Evolutionary conservation across 1,140 invertebrate genomes (phyloP).

Genomic region (Aphidius gifuensis): DNA sequence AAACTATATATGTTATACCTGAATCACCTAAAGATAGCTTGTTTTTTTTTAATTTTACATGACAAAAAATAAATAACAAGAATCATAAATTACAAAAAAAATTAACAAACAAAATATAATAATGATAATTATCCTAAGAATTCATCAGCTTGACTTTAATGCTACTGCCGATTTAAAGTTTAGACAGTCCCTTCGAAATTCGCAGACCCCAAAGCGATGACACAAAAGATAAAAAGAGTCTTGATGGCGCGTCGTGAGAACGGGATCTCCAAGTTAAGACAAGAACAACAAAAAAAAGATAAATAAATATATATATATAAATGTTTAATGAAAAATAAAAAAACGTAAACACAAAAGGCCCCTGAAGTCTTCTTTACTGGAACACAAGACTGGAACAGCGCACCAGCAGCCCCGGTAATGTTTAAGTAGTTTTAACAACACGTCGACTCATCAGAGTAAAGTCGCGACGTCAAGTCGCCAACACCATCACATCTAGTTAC

Average conservation of each 20-base stretch:
- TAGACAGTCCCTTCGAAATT: too few relatives aligned
- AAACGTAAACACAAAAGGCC: not conserved
- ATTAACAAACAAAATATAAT: too few relatives aligned
- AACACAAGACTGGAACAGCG: not conserved
- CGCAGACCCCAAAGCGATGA: not conserved
- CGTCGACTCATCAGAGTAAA: slow-evolving; percentile 2
- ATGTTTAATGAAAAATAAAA: not conserved
- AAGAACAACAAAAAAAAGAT: too few relatives aligned
- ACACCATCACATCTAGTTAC: slow-evolving; percentile 7
- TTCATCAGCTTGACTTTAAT: too few relatives aligned
- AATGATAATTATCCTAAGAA: too few relatives aligned
- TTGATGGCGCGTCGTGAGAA: not conserved
- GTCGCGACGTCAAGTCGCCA: slow-evolving; percentile 21
- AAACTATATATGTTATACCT: not conserved
- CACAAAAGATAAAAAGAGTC: slow-evolving; percentile 8
- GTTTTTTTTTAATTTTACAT: too few relatives aligned
- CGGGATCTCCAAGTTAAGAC: not conserved
- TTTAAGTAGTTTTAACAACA: slow-evolving; percentile 18
- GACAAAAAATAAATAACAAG: too few relatives aligned
- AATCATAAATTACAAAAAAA: too few relatives aligned
- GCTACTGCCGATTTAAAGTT: too few relatives aligned
- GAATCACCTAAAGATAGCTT: too few relatives aligned
- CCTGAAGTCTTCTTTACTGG: not conserved
- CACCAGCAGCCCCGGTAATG: too few relatives aligned
- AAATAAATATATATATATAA: too few relatives aligned